Base-by-base conservation (phyloP, 2,888 invertebrate genomes). In the Carterocephalus palaemon region DNA sequence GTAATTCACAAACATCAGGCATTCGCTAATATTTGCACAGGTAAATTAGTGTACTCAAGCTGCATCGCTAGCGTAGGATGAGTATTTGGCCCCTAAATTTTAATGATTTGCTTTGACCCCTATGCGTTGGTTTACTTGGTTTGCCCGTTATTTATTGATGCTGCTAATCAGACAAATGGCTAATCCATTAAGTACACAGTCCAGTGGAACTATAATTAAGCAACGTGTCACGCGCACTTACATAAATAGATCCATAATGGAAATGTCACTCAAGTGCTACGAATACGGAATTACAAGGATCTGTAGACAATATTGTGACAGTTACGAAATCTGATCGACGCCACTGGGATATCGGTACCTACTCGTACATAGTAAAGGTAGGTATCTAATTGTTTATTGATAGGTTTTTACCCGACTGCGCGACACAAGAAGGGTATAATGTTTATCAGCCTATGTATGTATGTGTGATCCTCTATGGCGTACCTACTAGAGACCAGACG, bases 111-210 rank as follows among this genome's bases (percentile, higher is more conserved):
- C 57, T 62, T 67, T 74, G 75, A 75, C 75, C 78, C 70, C 60
- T 59, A 53, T 61, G 66, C 64, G 62, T 63, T 60, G 57, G 69
- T 62, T 68, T n/a, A n/a, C n/a, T n/a, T n/a, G n/a, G n/a, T n/a
- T n/a, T n/a, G n/a, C n/a, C n/a, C 69, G 70, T 83, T 83, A 83
- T 79, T 81, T 84, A 84, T 85, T 80, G 76, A 83, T 75, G 74
- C 67, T 69, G 68, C 72, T 82, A 83, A 85, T 84, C 83, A 84
- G 74, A 82, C 79, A 82, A 84, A 85, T 83, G 77, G 79, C 69
- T 84, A 83, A 84, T 83, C 83, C 83, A 85, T 84, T 84, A 80
- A 59, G 66, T 70, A 64, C 63, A 74, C 65, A 65, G 67, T 61
- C 58, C 63, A 70, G 62, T 67, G 62, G 59, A 24, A 26, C 41